phyloP scores from a whole-genome alignment of 2,113 vertebrate genomes.

The Xenus cinereus region DNA sequence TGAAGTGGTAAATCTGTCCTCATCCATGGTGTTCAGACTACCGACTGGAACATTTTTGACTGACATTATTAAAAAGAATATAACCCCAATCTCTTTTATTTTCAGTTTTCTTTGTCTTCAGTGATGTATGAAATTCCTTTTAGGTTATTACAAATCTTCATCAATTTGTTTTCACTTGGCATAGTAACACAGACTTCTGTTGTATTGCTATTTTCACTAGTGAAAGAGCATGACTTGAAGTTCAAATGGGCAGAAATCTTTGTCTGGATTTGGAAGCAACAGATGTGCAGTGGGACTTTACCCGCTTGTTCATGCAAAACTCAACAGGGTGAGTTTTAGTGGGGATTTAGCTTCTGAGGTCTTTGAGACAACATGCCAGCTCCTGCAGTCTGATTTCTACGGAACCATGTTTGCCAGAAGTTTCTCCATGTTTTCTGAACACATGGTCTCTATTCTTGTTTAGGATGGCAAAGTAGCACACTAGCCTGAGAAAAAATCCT shows the following conservation, averaged over 20 bases:
- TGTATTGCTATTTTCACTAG: background rate
- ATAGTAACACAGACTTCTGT: background rate
- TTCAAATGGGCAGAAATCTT: background rate
- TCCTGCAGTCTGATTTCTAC: background rate
- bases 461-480: background rate
- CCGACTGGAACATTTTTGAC: conserved; percentile 48
- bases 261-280: background rate
- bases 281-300: background rate
- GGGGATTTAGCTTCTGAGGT: background rate
- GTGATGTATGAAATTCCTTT: conserved; percentile 70
- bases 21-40: conserved; percentile 37
- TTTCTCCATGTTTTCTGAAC: background rate
- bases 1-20: conserved; percentile 71
- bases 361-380: background rate
- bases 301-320: background rate
- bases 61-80: conserved; percentile 64
- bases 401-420: background rate
- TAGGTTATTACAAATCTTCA: conserved; percentile 58
- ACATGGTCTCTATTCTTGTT: background rate
- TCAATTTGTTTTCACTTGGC: conserved; percentile 19
- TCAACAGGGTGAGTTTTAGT: background rate
- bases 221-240: background rate
- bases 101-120: conserved; percentile 62
- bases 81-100: conserved; percentile 49
- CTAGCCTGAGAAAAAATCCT: background rate